phyloP scores from a whole-genome alignment of 2,113 vertebrate species.

The Caranx melampygus region DNA sequence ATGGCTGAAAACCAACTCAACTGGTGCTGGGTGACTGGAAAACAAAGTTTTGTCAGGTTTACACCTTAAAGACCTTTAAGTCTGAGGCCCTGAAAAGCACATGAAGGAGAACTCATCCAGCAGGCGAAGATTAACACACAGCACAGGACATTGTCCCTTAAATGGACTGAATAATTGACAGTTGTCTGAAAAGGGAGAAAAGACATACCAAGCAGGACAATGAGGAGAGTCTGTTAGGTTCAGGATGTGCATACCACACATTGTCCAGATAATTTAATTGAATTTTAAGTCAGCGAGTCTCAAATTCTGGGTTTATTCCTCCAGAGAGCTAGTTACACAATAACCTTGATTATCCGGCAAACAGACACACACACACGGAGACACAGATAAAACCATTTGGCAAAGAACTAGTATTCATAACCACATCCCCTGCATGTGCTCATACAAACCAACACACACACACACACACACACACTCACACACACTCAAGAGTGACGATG shows the following conservation, averaged over 20 bases:
- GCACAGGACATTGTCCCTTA: background rate
- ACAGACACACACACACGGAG: constrained; percentile 21
- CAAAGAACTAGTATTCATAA: constrained; percentile 20
- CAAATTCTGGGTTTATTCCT: constrained; percentile 62
- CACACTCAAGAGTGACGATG: constrained; percentile 48
- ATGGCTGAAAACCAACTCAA: constrained; percentile 25
- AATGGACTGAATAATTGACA: constrained; percentile 3
- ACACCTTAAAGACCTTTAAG: background rate
- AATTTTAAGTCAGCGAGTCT: constrained; percentile 69
- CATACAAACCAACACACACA: background rate
- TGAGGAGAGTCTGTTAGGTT: constrained; percentile 29
- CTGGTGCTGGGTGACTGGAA: constrained; percentile 4
- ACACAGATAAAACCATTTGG: constrained; percentile 22
- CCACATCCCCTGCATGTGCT: constrained; percentile 15
- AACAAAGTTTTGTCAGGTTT: background rate
- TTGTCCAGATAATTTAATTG: constrained; percentile 60
- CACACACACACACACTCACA: constrained; percentile 21
- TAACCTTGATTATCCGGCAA: constrained; percentile 52
- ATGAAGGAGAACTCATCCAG: background rate
- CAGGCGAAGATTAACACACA: background rate
- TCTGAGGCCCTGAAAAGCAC: background rate
- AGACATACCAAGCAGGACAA: constrained; percentile 32
- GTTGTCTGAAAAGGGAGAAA: constrained; percentile 29
- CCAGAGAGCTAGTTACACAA: constrained; percentile 60
- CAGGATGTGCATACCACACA: constrained; percentile 46